These are phyloP conservation scores for Varecia variegata DNA, from an alignment of 2,797 vertebrate species.

Conservation along the genomic window DNA sequence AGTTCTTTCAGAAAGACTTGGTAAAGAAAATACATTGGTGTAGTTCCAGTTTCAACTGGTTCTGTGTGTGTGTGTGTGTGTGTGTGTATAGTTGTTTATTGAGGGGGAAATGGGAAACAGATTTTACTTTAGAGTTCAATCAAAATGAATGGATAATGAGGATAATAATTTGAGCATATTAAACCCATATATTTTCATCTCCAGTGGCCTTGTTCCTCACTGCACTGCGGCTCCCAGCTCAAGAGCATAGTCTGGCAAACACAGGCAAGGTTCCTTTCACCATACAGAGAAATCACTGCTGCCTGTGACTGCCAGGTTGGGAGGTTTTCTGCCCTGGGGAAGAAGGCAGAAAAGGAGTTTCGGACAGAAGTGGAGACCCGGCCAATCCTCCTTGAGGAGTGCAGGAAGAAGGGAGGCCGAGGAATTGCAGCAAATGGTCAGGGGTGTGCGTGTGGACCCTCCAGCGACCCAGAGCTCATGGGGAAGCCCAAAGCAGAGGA, in stretches of 20 bases:
- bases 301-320: fast-evolving
- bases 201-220: not conserved
- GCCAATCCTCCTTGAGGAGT: not conserved
- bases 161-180: constrained; percentile 3
- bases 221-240: not conserved
- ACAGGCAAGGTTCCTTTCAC: not conserved
- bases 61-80: not conserved
- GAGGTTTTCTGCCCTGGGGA: not conserved
- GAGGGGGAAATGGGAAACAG: not conserved
- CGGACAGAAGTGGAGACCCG: not conserved
- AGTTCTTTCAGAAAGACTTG: not conserved
- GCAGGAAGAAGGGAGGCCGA: not conserved
- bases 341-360: not conserved
- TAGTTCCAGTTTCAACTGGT: not conserved
- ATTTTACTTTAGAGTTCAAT: not conserved
- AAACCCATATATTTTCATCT: constrained; percentile 27
- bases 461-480: not conserved
- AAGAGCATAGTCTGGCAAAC: not conserved
- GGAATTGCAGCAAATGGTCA: no score
- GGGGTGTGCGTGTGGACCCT: not conserved
- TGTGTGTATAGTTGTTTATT: not conserved
- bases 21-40: not conserved
- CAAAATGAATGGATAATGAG: not conserved
- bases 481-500: not conserved
- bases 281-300: not conserved